A percentile compares a stretch with the other conserved stretches of the same genome.
Evolutionary conservation across 1,140 invertebrate genomes (phyloP).

Genomic region (Plutomurus gul): DNA sequence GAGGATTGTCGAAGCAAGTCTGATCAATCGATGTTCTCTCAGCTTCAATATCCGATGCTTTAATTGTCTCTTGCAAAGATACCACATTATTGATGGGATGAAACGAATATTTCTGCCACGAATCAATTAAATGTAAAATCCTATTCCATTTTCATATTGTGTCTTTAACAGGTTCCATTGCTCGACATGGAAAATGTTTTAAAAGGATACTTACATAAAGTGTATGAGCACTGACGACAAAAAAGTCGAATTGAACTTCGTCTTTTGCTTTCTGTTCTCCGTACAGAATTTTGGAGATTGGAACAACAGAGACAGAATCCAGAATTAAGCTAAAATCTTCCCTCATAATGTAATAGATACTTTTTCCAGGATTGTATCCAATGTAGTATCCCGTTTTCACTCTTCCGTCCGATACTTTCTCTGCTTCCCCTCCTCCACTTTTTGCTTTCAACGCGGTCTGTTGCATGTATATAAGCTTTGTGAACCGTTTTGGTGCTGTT

Average conservation of each 20-base stretch:
- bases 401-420: neutral
- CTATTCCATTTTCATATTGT: no score
- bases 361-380: conserved; percentile 40
- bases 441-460: neutral
- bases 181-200: no score
- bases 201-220: conserved; percentile 25
- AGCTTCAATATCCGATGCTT: conserved; percentile 50
- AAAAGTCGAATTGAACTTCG: conserved; percentile 46
- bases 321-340: conserved; percentile 48
- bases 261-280: conserved; percentile 33
- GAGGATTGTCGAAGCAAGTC: conserved; percentile 44
- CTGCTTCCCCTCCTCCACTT: neutral
- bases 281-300: conserved; percentile 45
- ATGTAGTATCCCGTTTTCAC: conserved; percentile 33
- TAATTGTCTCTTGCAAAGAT: conserved; percentile 45
- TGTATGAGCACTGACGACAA: conserved; percentile 34
- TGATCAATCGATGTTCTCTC: conserved; percentile 39
- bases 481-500: conserved; percentile 39
- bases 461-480: conserved; percentile 41
- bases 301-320: conserved; percentile 41
- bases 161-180: no score
- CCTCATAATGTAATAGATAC: conserved; percentile 35
- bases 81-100: conserved; percentile 40
- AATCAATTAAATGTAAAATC: no score
- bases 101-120: conserved; percentile 47